Conservation (phyloP, 2,113 vertebrate species). For the Ammodytes marinus region DNA sequence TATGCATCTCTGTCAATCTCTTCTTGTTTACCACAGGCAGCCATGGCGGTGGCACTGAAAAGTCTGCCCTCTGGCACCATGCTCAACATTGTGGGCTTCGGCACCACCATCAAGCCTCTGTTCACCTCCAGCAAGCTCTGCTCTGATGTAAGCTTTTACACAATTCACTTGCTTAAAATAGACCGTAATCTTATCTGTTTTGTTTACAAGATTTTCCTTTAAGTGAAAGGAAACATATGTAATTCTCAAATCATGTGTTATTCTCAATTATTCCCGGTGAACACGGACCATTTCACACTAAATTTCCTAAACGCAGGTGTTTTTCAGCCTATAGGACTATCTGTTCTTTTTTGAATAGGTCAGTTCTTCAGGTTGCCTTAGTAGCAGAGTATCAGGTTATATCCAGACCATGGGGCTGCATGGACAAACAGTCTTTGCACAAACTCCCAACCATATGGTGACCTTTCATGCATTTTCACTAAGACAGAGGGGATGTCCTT, state of each 20-base stretch:
- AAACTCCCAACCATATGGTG: conserved; percentile 81
- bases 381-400: conserved; percentile 84
- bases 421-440: conserved; percentile 78
- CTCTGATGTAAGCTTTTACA: conserved; percentile 86
- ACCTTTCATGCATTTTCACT: conserved; percentile 80
- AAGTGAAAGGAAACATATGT: not conserved
- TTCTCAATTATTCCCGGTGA: not conserved
- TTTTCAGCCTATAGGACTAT: conserved; percentile 35
- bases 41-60: conserved; percentile 92
- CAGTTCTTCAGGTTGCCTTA: conserved; percentile 80
- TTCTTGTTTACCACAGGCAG: conserved; percentile 85
- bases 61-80: conserved; percentile 91
- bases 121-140: conserved; percentile 91
- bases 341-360: conserved; percentile 67
- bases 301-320: conserved; percentile 45
- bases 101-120: conserved; percentile 85
- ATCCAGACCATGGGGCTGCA: conserved; percentile 60
- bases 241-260: not conserved
- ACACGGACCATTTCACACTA: conserved; percentile 9
- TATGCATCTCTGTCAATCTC: not conserved
- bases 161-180: not conserved
- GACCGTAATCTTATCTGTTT: not conserved
- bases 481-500: conserved; percentile 42
- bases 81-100: conserved; percentile 90
- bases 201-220: not conserved